These are phyloP conservation scores for Melospiza melodia DNA, from an alignment of 2,113 vertebrate species.

Conservation along the genomic window DNA sequence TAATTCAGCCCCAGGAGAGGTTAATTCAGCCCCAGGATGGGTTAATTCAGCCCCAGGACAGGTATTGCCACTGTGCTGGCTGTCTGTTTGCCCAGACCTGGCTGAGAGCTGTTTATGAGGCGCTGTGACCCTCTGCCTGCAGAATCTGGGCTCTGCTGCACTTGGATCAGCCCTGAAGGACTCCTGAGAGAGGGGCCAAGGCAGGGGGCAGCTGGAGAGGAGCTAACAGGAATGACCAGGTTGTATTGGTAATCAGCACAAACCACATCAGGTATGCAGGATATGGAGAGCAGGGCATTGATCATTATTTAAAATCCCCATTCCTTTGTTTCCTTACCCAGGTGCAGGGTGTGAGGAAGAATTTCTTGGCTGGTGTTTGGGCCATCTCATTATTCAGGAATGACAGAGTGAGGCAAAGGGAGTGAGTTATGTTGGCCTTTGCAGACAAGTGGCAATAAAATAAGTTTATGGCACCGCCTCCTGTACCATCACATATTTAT, in stretches of 20 bases:
- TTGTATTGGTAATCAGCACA: neutral
- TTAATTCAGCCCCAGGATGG: neutral
- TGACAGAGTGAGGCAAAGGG: neutral
- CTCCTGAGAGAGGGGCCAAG: neutral
- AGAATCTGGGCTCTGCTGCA: neutral
- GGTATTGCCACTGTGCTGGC: too few species aligned
- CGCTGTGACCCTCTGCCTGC: neutral
- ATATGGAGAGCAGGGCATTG: neutral
- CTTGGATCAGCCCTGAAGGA: neutral
- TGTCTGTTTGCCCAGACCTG: neutral
- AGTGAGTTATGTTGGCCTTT: slow-evolving; percentile 56
- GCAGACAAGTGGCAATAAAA: slow-evolving; percentile 57
- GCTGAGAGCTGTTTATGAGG: neutral
- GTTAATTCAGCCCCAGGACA: too few species aligned
- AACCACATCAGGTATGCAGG: neutral
- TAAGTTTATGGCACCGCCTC: slow-evolving; percentile 47
- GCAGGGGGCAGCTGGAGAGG: neutral
- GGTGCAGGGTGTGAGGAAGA: neutral
- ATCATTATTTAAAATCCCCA: neutral
- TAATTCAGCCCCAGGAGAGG: neutral
- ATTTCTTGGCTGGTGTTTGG: neutral
- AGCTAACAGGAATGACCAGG: neutral
- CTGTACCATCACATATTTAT: slow-evolving; percentile 47
- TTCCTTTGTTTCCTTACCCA: neutral
- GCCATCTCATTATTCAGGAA: slow-evolving; percentile 17